Conservation (phyloP, 2,888 invertebrate genomes). For the Cabera pusaria region DNA sequence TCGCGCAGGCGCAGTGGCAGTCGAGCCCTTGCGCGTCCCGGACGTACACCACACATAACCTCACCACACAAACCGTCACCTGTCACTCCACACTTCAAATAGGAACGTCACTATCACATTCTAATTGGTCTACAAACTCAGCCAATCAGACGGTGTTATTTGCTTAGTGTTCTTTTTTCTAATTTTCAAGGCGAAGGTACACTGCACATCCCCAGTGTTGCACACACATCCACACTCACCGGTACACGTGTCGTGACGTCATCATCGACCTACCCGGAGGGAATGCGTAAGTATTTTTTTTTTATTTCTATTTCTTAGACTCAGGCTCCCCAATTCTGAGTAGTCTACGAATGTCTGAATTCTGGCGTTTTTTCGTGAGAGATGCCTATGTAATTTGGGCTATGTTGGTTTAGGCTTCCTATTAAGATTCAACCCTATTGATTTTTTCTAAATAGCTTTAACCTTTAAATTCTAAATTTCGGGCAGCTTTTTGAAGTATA, state of each 20-base stretch:
- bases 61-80: slow-evolving; percentile 26
- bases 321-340: slow-evolving; percentile 24
- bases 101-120: slow-evolving; percentile 28
- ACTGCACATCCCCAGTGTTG: slow-evolving; percentile 35
- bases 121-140: slow-evolving; percentile 28
- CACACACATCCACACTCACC: slow-evolving; percentile 33
- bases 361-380: slow-evolving; percentile 3
- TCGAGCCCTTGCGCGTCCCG: slow-evolving; percentile 66
- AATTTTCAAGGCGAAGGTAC: slow-evolving; percentile 28
- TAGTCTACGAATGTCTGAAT: slow-evolving; percentile 8
- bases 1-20: slow-evolving; percentile 64
- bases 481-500: too few relatives aligned
- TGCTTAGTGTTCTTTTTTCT: slow-evolving; percentile 24
- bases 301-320: slow-evolving; percentile 32
- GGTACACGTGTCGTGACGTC: slow-evolving; percentile 67
- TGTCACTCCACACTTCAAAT: slow-evolving; percentile 20
- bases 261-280: slow-evolving; percentile 53
- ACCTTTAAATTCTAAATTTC: too few relatives aligned
- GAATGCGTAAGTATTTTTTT: slow-evolving; percentile 55
- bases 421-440: not conserved
- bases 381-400: not conserved
- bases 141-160: slow-evolving; percentile 24
- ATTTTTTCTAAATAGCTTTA: not conserved
- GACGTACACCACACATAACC: slow-evolving; percentile 47
- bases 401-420: not conserved